phyloP scores from a whole-genome alignment of 2,113 vertebrate genomes.

The Pteruthius melanotis region DNA sequence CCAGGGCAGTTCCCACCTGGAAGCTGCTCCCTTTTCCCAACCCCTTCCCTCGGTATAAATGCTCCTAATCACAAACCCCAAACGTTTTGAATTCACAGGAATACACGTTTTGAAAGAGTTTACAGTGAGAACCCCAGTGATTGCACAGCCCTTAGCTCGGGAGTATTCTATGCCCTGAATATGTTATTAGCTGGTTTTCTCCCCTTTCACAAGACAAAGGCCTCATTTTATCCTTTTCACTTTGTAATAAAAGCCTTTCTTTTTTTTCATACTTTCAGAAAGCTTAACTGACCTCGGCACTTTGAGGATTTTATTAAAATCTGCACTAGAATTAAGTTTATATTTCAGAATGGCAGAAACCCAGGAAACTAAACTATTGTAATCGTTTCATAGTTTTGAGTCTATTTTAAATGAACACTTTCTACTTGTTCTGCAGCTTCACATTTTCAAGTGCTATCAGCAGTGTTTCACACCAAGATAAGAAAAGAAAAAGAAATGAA shows the following conservation, averaged over 20 bases:
- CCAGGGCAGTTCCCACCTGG: background rate
- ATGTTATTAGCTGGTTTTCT: background rate
- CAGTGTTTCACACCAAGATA: background rate
- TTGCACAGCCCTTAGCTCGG: background rate
- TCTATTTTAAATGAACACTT: background rate
- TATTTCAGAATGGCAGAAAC: background rate
- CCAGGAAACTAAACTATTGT: background rate
- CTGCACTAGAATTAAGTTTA: background rate
- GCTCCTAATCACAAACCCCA: background rate
- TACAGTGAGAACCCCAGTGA: background rate
- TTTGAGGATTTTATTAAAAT: background rate
- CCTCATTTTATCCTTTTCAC: background rate
- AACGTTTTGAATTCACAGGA: background rate
- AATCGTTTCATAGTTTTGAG: background rate
- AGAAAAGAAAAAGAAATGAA: background rate
- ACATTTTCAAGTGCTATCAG: background rate
- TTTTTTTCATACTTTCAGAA: background rate
- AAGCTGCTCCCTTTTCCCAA: no score
- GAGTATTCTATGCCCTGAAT: background rate
- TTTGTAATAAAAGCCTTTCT: background rate
- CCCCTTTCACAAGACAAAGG: background rate
- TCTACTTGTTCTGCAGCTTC: background rate
- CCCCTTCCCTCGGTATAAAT: fast-evolving
- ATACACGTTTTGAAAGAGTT: background rate
- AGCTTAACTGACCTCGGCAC: background rate